Base-by-base conservation (phyloP, 1,140 invertebrate genomes). In the Aphelinus certus region DNA sequence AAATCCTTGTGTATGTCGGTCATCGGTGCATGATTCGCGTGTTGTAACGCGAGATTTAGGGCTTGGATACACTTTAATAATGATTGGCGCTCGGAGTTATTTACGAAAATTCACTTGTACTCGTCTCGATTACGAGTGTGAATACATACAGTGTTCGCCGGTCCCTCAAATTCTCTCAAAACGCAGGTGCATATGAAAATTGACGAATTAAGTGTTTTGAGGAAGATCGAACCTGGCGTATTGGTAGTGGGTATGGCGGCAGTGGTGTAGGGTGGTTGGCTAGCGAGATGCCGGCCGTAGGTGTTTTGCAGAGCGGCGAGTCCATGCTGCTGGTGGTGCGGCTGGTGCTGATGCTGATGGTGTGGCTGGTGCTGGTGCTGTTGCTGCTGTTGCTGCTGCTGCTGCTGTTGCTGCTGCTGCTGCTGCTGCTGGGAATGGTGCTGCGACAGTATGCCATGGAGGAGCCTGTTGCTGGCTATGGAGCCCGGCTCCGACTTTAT, bases 371-470 rank as follows among this genome's bases (percentile, higher is more conserved):
- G 86, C 77, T 87, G 86, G 74, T 87, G 87, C 81, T 90, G 89
- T 81, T 90, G 89, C 10, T 55, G 53, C 26, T 26, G 26, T 26
- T 26, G 26, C 26, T 26, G 26, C 1, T 57, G 26, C 1, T 57
- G 66, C 1, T 72, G 70, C 81, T 90, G 89, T 81, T 90, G 89
- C 70, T 71, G 71, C 7, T 66, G 53, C 3, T 65, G 71, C 58
- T 87, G 86, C 62, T 88, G 87, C 81, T 90, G 89, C 81, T 90
- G 89, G 0, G 68, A 66, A 3, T 68, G 66, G 81, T 90, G 90
- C 81, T 91, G 89, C 72, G 89, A 90, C 26, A 91, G 83, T 63
- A 92, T 91, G 7, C 91, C 91, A 77, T 92, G 91, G 46, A 92
- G 86, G 49, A 92, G 88, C 57, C 86, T 80, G 57, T 85, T 83